Evolutionary conservation across 1,140 invertebrate species (phyloP).

Genomic region (Gryon sp.): DNA sequence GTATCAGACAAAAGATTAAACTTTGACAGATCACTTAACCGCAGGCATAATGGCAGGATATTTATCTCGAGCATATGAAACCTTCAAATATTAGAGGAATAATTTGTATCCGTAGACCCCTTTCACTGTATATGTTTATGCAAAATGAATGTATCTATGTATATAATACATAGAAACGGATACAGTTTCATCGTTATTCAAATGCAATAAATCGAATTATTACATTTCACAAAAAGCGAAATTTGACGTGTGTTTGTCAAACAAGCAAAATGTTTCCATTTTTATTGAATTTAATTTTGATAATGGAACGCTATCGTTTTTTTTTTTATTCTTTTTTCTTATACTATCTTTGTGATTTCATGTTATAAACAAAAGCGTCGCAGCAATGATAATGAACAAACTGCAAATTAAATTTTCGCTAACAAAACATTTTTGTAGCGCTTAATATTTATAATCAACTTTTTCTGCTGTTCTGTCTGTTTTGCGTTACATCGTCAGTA

Average conservation of each 20-base stretch:
- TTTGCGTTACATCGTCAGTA: conserved; percentile 13
- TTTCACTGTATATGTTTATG: too few species aligned
- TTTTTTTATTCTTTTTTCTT: too few species aligned
- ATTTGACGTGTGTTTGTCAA: conserved; percentile 1
- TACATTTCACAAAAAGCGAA: background rate
- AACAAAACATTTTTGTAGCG: conserved; percentile 26
- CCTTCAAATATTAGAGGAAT: conserved; percentile 6
- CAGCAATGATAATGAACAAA: conserved; percentile 26
- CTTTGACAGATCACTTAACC: conserved; percentile 20
- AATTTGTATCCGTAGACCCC: background rate
- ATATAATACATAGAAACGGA: too few species aligned
- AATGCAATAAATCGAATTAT: too few species aligned
- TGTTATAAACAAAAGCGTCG: too few species aligned
- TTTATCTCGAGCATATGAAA: conserved; percentile 11
- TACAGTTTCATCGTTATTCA: too few species aligned
- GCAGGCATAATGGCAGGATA: background rate
- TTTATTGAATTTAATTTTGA: conserved; percentile 13
- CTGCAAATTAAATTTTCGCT: background rate
- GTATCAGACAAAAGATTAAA: conserved; percentile 15
- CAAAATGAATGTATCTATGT: too few species aligned
- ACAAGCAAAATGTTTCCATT: conserved; percentile 6
- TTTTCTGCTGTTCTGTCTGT: conserved; percentile 20
- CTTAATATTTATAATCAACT: conserved; percentile 42
- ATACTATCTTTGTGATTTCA: background rate
- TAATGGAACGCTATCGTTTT: conserved; percentile 19